These are phyloP conservation scores for Philypnodon macrostomus DNA, from an alignment of 2,797 vertebrate species.

Conservation along the genomic window DNA sequence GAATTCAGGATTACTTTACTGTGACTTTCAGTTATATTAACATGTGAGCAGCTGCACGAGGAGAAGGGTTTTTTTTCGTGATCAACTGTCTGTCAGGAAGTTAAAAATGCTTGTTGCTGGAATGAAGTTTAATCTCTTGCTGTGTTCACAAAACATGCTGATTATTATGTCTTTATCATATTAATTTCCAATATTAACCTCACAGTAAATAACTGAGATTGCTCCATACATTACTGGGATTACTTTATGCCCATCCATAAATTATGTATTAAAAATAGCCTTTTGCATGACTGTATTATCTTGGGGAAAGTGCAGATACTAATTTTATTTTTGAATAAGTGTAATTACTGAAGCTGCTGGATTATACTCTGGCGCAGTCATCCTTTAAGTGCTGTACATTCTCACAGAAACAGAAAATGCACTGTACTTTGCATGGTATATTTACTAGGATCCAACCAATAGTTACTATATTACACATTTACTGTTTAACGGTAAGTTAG, in stretches of 20 bases:
- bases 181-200: no score
- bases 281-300: conserved; percentile 22
- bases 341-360: conserved; percentile 30
- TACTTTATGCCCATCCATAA: conserved; percentile 16
- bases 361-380: conserved; percentile 36
- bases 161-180: no score
- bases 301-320: conserved; percentile 25
- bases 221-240: conserved; percentile 16
- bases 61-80: no score
- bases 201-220: conserved; percentile 8
- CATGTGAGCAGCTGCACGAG: not conserved
- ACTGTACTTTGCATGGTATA: no score
- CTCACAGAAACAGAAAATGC: conserved; percentile 24
- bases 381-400: conserved; percentile 32
- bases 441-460: no score
- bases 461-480: no score
- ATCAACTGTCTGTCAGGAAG: not conserved
- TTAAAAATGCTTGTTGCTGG: no score
- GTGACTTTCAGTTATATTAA: no score
- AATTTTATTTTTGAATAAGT: conserved; percentile 43
- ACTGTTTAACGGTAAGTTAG: no score
- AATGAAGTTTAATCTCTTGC: no score
- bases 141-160: no score
- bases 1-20: not conserved
- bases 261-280: conserved; percentile 40